phyloP scores from a whole-genome alignment of 2,797 vertebrate species.

The Microctenopoma stevenorrisi region DNA sequence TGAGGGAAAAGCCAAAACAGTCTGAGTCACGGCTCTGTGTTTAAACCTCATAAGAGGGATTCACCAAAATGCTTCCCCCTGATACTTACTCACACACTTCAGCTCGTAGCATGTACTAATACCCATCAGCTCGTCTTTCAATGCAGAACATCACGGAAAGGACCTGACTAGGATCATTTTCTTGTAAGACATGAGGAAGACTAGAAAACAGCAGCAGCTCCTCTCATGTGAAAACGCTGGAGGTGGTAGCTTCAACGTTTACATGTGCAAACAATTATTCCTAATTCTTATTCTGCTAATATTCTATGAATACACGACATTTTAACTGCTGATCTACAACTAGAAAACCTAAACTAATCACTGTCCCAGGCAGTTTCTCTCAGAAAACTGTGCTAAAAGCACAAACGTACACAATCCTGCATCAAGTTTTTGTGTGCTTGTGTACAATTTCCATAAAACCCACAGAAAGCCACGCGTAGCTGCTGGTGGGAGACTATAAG shows the following conservation, averaged over 20 bases:
- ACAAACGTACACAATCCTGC: conserved; percentile 12
- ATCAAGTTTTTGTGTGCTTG: conserved; percentile 14
- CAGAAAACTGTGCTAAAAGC: conserved; percentile 19
- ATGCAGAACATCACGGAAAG: too few relatives aligned
- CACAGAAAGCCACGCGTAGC: conserved; percentile 21
- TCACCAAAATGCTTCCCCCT: neutral
- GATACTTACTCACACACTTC: neutral
- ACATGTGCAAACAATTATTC: too few relatives aligned
- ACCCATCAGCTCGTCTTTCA: neutral
- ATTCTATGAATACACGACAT: neutral
- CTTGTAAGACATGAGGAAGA: neutral
- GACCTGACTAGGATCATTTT: too few relatives aligned
- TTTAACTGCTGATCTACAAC: neutral
- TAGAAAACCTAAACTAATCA: conserved; percentile 2
- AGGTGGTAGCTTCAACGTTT: too few relatives aligned
- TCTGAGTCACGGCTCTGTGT: neutral
- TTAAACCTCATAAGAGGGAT: neutral
- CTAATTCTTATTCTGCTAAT: too few relatives aligned
- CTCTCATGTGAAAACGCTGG: too few relatives aligned
- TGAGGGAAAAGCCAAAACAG: conserved; percentile 4
- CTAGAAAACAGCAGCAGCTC: neutral
- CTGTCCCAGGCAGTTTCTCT: conserved; percentile 4
- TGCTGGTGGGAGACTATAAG: conserved; percentile 39
- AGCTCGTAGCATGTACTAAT: neutral
- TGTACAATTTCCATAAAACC: conserved; percentile 37